Base-by-base conservation (phyloP, 92 coral and sea anemone species). In the Actinostola sp. region DNA sequence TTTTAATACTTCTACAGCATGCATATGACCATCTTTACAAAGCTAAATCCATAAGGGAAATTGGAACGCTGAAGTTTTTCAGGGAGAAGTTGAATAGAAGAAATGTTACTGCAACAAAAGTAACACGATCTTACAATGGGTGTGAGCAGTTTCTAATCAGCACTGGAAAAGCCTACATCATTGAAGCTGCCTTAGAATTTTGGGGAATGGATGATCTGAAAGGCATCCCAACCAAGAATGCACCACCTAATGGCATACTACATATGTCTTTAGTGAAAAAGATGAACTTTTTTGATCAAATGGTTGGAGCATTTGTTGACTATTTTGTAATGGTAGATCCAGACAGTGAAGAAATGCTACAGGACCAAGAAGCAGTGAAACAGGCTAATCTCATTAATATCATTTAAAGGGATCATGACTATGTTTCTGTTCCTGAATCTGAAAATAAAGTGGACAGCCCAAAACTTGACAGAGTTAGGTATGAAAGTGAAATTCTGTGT, bases 71-170 rank as follows among this genome's bases (percentile, higher is more conserved):
- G 64, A 67, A 70, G 24, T 61, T 58, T 39, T 88, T 88, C 49
- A 63, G 93, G 55, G 93, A 88, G 63, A 83, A 66, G 62, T 71
- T 77, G 29, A 52, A 63, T 30, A 25, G 89, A 33, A 52, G 68
- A 17, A 88, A 79, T 74, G 89, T 83, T 17, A 88, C 93, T 16
- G 78, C 92, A 25, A 77, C 82, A 11, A 87, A 77, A 55, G 76
- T 82, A 5, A 73, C 82, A 32, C 78, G 74, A 21, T 78, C 76
- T 10, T 88, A 72, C 78, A 86, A 88, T 49, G 88, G 88, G 39
- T 83, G 88, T 78, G 81, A 88, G 50, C 92, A 82, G 50, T 78
- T 87, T 55, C 34, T 86, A n/a, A 15, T 82, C 28, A 82, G 84
- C 42, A 49, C 76, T 66, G 84, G 86, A 21, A 69, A 26, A 20